A percentile compares a stretch with the other conserved stretches of the same genome.
Conservation (phyloP, 2,888 invertebrate species). For the Tenthredo amoena region DNA sequence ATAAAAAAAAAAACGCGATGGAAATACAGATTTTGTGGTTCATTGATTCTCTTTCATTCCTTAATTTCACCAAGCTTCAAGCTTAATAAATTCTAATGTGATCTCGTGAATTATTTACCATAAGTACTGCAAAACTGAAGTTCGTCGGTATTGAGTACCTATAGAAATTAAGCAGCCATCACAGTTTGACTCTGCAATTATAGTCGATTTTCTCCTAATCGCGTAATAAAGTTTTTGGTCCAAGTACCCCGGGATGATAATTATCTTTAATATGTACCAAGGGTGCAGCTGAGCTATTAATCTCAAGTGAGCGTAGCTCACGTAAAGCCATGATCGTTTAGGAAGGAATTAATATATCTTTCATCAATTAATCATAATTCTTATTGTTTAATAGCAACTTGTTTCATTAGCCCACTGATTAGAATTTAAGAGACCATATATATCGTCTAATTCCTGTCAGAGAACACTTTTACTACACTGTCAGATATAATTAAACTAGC, state of each 20-base stretch:
- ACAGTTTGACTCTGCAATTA: not conserved
- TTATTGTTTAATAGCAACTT: not conserved
- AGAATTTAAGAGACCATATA: not conserved
- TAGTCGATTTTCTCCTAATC: not conserved
- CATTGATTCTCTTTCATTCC: not conserved
- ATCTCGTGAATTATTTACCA: not conserved
- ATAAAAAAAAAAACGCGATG: constrained; percentile 66
- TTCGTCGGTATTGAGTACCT: not conserved
- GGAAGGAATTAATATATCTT: constrained; percentile 4
- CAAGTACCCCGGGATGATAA: not conserved
- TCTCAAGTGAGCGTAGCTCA: not conserved
- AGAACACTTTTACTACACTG: not conserved
- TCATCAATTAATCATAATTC: constrained; percentile 9
- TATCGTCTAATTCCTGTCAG: not conserved
- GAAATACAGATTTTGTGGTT: not conserved
- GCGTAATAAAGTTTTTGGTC: not conserved
- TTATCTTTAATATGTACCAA: not conserved
- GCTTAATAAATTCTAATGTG: not conserved
- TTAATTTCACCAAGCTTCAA: not conserved
- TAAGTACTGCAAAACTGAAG: not conserved
- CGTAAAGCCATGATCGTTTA: not conserved
- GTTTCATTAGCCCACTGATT: not conserved
- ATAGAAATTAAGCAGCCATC: not conserved
- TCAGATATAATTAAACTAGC: not conserved
- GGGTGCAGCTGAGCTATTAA: constrained; percentile 5